phyloP scores from a whole-genome alignment of 1,140 invertebrate genomes.

The Augochlora pura region DNA sequence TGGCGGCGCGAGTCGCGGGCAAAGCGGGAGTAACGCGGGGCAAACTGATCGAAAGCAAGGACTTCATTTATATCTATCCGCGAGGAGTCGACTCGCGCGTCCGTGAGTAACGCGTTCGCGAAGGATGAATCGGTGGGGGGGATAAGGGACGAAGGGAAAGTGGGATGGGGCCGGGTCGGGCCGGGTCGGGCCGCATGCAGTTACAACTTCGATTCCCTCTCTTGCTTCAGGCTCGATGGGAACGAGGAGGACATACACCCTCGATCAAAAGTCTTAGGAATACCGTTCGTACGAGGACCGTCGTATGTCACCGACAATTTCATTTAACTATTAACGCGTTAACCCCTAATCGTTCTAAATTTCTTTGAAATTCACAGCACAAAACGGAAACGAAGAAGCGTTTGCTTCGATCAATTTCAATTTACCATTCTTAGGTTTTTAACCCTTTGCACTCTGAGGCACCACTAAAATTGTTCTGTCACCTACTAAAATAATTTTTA shows the following conservation, averaged over 20 bases:
- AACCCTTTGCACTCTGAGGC: no score
- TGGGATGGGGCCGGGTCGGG: constrained; percentile 30
- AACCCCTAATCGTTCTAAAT: no score
- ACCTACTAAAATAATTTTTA: no score
- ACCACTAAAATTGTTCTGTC: no score
- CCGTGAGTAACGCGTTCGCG: constrained; percentile 52
- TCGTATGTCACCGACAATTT: no score
- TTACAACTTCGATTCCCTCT: constrained; percentile 66
- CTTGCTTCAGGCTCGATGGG: constrained; percentile 2
- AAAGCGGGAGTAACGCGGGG: constrained; percentile 11
- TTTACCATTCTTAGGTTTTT: no score
- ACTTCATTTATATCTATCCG: constrained; percentile 68
- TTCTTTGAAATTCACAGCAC: no score
- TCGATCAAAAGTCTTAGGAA: background rate
- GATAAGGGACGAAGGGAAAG: constrained; percentile 46
- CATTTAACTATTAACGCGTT: no score
- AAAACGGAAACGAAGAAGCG: no score
- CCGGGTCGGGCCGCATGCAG: constrained; percentile 44
- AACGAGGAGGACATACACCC: constrained; percentile 7
- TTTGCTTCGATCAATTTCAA: no score
- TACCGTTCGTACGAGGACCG: no score
- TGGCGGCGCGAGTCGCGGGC: background rate
- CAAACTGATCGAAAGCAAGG: constrained; percentile 47
- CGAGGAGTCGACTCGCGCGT: constrained; percentile 33
- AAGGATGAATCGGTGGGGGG: constrained; percentile 24